These are phyloP conservation scores for Procambarus clarkii DNA, from an alignment of 1,140 invertebrate genomes.

Conservation along the genomic window DNA sequence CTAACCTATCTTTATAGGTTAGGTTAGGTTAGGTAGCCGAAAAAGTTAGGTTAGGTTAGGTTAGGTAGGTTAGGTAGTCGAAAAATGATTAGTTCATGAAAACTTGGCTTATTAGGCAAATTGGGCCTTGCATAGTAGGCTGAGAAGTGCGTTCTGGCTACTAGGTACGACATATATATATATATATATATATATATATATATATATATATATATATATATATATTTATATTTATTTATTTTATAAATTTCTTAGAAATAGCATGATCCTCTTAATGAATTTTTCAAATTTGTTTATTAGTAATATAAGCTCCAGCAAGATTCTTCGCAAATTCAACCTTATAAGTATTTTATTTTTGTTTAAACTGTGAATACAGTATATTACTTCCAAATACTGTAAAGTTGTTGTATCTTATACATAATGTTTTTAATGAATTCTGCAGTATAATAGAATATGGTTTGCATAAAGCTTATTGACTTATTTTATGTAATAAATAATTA, in stretches of 20 bases:
- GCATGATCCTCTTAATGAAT: background rate
- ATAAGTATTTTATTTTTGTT: background rate
- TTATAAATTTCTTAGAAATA: background rate
- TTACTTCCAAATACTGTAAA: background rate
- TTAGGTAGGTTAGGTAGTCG: too few species aligned
- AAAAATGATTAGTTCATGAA: too few species aligned
- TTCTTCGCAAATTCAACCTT: background rate
- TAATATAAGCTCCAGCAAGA: background rate
- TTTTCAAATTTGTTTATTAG: background rate
- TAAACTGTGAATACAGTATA: background rate
- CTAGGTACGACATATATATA: too few species aligned
- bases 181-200: conserved; percentile 21
- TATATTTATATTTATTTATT: background rate
- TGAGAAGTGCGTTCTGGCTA: too few species aligned
- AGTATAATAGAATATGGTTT: background rate
- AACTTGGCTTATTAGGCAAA: too few species aligned
- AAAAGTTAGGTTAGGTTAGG: too few species aligned
- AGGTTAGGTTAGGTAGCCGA: too few species aligned
- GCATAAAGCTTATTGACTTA: background rate
- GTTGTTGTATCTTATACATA: background rate
- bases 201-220: conserved; percentile 12
- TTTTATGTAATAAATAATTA: background rate
- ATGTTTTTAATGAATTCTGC: background rate
- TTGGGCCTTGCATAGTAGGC: too few species aligned
- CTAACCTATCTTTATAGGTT: too few species aligned